A percentile compares a stretch with the other conserved stretches of the same genome.
phyloP scores from a whole-genome alignment of 1,140 invertebrate genomes.

The Dreissena rostriformis region DNA sequence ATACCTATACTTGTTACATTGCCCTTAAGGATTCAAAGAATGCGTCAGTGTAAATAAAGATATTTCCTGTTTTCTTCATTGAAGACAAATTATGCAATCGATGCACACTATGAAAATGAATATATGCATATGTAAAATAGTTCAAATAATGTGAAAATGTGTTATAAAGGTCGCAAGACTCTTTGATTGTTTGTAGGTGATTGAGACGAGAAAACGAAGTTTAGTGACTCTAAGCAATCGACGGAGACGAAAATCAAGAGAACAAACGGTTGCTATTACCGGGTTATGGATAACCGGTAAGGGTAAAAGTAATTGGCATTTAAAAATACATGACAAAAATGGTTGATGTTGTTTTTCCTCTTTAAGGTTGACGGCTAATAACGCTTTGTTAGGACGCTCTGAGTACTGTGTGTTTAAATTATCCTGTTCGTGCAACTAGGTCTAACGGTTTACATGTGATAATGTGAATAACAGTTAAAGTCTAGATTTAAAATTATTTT shows the following conservation, averaged over 20 bases:
- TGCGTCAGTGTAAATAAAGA: too few species aligned
- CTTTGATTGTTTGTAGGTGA: neutral
- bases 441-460: too few species aligned
- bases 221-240: neutral
- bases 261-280: slow-evolving; percentile 24
- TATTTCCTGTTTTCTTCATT: too few species aligned
- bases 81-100: too few species aligned
- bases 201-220: neutral
- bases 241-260: neutral
- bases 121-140: neutral
- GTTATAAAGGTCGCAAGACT: neutral
- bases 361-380: neutral
- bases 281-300: slow-evolving; percentile 23
- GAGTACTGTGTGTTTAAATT: neutral
- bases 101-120: too few species aligned
- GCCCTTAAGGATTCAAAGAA: too few species aligned
- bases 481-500: neutral
- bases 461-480: neutral
- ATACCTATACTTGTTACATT: too few species aligned
- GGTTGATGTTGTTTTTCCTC: neutral
- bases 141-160: neutral
- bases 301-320: neutral
- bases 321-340: neutral
- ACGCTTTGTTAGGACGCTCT: neutral
- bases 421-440: neutral